phyloP scores from a whole-genome alignment of 2,888 invertebrate genomes.

The Oasisia sp. region DNA sequence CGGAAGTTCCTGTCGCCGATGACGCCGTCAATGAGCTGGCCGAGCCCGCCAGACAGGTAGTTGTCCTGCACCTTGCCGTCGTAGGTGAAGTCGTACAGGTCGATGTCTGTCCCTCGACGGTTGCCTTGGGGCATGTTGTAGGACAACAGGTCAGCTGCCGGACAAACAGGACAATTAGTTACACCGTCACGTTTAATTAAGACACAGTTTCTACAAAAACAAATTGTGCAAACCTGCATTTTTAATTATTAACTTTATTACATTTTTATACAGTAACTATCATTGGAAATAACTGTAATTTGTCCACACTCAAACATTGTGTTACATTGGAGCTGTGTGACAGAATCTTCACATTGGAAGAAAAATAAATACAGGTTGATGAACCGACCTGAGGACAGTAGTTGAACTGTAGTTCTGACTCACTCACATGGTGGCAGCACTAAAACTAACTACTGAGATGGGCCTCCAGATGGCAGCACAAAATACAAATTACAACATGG shows the following conservation, averaged over 20 bases:
- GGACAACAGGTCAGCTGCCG: slow-evolving; percentile 81
- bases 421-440: slow-evolving; percentile 7
- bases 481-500: neutral
- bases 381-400: neutral
- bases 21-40: slow-evolving; percentile 85
- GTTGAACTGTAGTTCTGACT: neutral
- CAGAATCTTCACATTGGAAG: too few relatives aligned
- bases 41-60: slow-evolving; percentile 79
- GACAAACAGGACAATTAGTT: neutral
- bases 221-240: neutral
- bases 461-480: neutral
- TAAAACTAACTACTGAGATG: neutral
- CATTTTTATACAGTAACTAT: too few relatives aligned
- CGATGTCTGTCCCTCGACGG: slow-evolving; percentile 81
- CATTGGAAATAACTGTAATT: neutral
- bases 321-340: too few relatives aligned
- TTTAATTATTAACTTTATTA: too few relatives aligned
- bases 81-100: slow-evolving; percentile 85
- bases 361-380: neutral
- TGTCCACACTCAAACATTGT: neutral
- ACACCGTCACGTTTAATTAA: neutral
- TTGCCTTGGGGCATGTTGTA: slow-evolving; percentile 92
- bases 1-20: slow-evolving; percentile 71
- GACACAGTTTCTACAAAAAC: neutral
- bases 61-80: slow-evolving; percentile 73